These are phyloP conservation scores for Apodemus sylvaticus DNA, from an alignment of 2,113 vertebrate species.

Conservation along the genomic window DNA sequence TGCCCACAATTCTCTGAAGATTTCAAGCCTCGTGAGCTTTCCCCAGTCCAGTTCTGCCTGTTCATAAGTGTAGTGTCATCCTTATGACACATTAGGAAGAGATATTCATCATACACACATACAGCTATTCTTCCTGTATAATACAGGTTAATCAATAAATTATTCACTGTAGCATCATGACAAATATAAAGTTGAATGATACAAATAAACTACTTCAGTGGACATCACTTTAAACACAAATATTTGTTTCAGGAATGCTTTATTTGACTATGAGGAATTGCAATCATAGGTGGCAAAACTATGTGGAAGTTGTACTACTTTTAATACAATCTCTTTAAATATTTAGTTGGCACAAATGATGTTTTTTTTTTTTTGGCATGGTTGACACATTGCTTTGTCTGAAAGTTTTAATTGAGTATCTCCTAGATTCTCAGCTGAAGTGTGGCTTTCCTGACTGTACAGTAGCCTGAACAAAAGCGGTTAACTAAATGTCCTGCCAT, in stretches of 20 bases:
- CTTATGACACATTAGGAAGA: too few species aligned
- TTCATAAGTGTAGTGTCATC: too few species aligned
- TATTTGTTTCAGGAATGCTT: background rate
- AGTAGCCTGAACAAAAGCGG: background rate
- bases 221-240: background rate
- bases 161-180: background rate
- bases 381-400: background rate
- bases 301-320: background rate
- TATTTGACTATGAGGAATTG: background rate
- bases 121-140: background rate
- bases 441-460: background rate
- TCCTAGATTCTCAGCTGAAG: background rate
- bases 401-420: background rate
- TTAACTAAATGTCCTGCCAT: background rate
- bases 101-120: too few species aligned
- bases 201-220: background rate
- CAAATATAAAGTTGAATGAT: background rate
- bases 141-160: background rate
- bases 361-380: background rate
- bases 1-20: background rate
- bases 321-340: background rate
- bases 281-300: background rate
- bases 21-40: background rate
- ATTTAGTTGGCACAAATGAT: background rate
- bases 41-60: background rate